Percentiles rank a stretch among this genome's conserved stretches.
These are phyloP conservation scores for Oryzias sinensis DNA, from an alignment of 2,797 vertebrate species.

Conservation along the genomic window DNA sequence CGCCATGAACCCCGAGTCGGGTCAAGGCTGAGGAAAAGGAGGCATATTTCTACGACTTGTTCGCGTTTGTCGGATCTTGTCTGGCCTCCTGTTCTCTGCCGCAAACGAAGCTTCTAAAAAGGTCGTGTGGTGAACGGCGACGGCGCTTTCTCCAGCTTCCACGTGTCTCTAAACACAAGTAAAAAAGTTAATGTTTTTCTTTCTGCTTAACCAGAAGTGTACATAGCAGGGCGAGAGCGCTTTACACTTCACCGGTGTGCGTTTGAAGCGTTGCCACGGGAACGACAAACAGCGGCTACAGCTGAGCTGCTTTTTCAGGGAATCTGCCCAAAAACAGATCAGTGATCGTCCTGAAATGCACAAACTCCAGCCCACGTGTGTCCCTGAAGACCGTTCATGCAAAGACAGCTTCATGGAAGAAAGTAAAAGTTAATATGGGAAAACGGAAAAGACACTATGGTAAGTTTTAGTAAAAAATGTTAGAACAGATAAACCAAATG, in stretches of 20 bases:
- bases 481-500: too few species aligned
- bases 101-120: conserved; percentile 7
- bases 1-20: conserved; percentile 20
- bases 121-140: not conserved
- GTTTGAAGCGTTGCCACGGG: not conserved
- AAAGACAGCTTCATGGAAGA: too few species aligned
- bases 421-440: too few species aligned
- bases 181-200: not conserved
- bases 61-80: conserved; percentile 34
- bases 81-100: conserved; percentile 1
- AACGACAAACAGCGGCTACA: conserved; percentile 13
- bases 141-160: conserved; percentile 1
- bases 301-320: conserved; percentile 1
- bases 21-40: conserved; percentile 4
- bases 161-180: not conserved
- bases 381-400: too few species aligned
- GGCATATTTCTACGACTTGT: conserved; percentile 20
- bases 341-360: too few species aligned
- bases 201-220: not conserved
- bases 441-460: too few species aligned
- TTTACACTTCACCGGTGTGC: not conserved
- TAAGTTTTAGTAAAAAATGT: too few species aligned
- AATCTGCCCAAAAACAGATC: too few species aligned
- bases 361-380: too few species aligned
- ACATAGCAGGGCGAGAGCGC: not conserved